phyloP scores from a whole-genome alignment of 92 coral and sea anemone species.

The Bergia puertoricense region DNA sequence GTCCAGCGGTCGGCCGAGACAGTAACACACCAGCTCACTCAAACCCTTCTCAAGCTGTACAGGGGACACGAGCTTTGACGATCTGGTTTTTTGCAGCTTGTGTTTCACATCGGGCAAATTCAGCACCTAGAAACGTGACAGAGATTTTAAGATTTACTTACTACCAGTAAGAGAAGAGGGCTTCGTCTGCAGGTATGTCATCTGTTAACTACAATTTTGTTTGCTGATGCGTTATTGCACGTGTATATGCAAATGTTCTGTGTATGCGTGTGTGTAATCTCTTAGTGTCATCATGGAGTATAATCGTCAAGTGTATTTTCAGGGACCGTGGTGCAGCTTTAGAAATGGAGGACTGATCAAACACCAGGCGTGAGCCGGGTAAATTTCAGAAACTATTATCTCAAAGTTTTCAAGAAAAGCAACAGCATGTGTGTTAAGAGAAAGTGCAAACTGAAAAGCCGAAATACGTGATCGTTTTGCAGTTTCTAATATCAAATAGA shows the following conservation, averaged over 20 bases:
- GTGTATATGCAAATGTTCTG: background rate
- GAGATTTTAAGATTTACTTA: background rate
- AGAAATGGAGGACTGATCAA: too few relatives aligned
- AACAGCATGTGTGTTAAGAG: too few relatives aligned
- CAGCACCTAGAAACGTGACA: conserved; percentile 51
- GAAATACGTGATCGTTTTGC: too few relatives aligned
- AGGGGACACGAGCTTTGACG: conserved; percentile 46
- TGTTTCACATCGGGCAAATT: conserved; percentile 66
- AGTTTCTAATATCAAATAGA: too few relatives aligned
- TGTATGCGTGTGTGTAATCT: background rate
- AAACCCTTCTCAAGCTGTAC: conserved; percentile 82
- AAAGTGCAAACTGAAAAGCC: too few relatives aligned
- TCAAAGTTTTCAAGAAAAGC: too few relatives aligned
- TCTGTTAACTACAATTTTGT: background rate
- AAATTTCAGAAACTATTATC: too few relatives aligned
- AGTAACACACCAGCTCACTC: conserved; percentile 84
- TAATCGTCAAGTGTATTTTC: too few relatives aligned
- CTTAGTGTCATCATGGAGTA: too few relatives aligned
- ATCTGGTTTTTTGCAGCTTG: conserved; percentile 43
- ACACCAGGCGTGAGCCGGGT: too few relatives aligned
- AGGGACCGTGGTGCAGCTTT: too few relatives aligned
- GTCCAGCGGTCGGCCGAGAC: conserved; percentile 90
- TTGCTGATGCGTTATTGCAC: background rate
- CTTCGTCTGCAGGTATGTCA: background rate
- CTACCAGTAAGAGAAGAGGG: too few relatives aligned